Base-by-base conservation (phyloP, 2,888 invertebrate species). In the Spisula solida region DNA sequence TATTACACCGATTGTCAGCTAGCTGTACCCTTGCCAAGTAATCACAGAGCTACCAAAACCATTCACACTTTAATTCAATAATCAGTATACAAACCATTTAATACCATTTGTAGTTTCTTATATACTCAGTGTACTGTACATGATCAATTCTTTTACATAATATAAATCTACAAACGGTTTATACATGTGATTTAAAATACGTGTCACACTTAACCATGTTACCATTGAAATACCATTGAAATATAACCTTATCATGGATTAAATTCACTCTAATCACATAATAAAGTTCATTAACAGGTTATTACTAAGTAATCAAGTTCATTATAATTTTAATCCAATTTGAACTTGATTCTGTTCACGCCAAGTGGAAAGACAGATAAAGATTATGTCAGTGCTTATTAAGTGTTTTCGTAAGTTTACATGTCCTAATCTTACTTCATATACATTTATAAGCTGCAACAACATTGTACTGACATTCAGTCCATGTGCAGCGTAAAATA, bases 201-300 rank as follows among this genome's bases (percentile, higher is more conserved):
- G 25, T 0, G 25, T 25, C n/a, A 66, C 60, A n/a, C 12, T 66
- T 0, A 6, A 66, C 60, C 18, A 5, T 66, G n/a, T 14, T 25
- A 66, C 25, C 25, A 66, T n/a, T 25, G 25, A 56, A 56, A 56
- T 56, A 41, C 41, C 41, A 20, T 56, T 56, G 0, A 66, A 66
- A 5, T 66, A 66, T 51, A 66, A 66, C n/a, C 60, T n/a, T 12
- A 66, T 51, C 51, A 51, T 51, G 51, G 51, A 16, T 51, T 51
- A 51, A 51, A 10, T 51, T 12, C 51, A 51, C 51, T 5, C 8
- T 66, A 66, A 66, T 66, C 60, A 25, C n/a, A 25, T 66, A 25
- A 66, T n/a, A 66, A 66, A 66, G 60, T 66, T 66, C 60, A 66
- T 66, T 25, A 66, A 25, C 60, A 25, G 60, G 60, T 66, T 66